Evolutionary conservation across 2,888 invertebrate genomes (phyloP).

Genomic region (Tetanocera ferruginea): DNA sequence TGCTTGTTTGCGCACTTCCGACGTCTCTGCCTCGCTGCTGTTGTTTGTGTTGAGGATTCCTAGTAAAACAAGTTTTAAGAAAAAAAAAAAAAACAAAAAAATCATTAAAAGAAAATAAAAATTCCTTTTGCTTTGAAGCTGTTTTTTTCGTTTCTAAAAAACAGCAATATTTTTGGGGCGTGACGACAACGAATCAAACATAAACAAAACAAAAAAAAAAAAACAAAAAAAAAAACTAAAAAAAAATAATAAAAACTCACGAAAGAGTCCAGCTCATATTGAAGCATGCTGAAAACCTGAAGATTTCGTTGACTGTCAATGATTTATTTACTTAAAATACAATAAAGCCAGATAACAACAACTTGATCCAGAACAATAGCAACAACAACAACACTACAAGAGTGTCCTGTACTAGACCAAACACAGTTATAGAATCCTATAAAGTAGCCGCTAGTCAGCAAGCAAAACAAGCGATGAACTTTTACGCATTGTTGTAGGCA

Average conservation of each 20-base stretch:
- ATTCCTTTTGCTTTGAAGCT: background rate
- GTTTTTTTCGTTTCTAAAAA: background rate
- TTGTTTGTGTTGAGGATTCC: background rate
- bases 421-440: background rate
- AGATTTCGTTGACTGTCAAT: background rate
- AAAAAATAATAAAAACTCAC: too few species aligned
- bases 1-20: background rate
- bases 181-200: too few species aligned
- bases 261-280: too few species aligned
- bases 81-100: background rate
- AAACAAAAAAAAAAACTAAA: too few species aligned
- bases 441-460: background rate
- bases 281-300: background rate
- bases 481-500: background rate
- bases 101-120: background rate
- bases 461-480: background rate
- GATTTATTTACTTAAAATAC: constrained; percentile 12
- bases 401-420: background rate
- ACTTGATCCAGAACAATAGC: background rate
- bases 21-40: background rate
- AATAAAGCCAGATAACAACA: background rate
- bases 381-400: background rate
- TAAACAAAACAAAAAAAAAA: too few species aligned
- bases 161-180: too few species aligned
- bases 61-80: background rate